Percentiles rank a stretch among this genome's conserved stretches.
phyloP scores from a whole-genome alignment of 2,888 invertebrate genomes.

The Amiota communis region DNA sequence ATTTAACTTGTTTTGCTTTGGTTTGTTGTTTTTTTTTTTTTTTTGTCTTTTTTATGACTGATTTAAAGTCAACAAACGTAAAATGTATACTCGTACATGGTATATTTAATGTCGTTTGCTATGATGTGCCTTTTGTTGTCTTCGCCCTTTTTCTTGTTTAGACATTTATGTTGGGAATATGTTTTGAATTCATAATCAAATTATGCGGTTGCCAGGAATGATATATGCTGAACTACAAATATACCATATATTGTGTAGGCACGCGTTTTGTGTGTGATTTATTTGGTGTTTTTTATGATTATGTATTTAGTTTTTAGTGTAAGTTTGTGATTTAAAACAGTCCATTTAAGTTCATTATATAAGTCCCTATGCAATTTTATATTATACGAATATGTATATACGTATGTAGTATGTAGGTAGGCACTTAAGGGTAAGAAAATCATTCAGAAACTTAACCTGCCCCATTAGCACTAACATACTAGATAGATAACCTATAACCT shows the following conservation, averaged over 20 bases:
- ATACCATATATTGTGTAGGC: constrained; percentile 28
- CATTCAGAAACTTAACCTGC: no score
- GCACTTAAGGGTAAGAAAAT: no score
- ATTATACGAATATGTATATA: no score
- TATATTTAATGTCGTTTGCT: constrained; percentile 17
- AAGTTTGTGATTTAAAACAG: constrained; percentile 15
- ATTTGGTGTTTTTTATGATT: constrained; percentile 31
- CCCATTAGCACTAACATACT: no score
- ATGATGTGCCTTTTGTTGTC: constrained; percentile 14
- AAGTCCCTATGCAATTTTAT: neutral
- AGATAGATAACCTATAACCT: constrained; percentile 21
- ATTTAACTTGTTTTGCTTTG: constrained; percentile 2
- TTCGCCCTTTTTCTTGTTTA: constrained; percentile 49
- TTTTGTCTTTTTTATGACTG: constrained; percentile 45
- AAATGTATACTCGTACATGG: constrained; percentile 53
- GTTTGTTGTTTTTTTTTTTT: neutral
- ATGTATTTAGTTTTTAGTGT: constrained; percentile 8
- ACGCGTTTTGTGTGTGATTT: constrained; percentile 43
- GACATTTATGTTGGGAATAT: constrained; percentile 59
- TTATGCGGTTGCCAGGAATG: neutral
- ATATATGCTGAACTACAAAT: no score
- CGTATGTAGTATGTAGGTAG: no score
- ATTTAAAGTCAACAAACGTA: constrained; percentile 46
- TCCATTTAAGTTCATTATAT: neutral
- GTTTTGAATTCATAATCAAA: constrained; percentile 56